These are phyloP conservation scores for Scaptomyza cyrtandrae DNA, from an alignment of 2,888 invertebrate genomes.

Conservation along the genomic window DNA sequence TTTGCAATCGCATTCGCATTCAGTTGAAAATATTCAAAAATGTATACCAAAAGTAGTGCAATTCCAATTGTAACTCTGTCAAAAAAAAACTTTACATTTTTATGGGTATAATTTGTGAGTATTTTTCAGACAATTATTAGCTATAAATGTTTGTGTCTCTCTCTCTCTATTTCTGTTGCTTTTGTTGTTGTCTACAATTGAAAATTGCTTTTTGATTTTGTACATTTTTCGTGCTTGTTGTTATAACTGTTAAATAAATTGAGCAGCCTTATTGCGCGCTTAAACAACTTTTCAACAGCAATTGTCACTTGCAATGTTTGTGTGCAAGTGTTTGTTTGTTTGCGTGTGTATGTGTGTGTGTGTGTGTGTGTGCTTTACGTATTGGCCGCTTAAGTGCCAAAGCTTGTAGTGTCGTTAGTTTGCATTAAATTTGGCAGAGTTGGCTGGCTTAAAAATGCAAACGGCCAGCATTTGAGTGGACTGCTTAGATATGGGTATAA, in stretches of 20 bases:
- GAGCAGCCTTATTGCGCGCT: conserved; percentile 32
- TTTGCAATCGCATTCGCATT: conserved; percentile 54
- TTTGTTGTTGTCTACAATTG: conserved; percentile 35
- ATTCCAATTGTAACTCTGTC: conserved; percentile 12
- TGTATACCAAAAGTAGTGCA: conserved; percentile 36
- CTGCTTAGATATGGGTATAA: conserved; percentile 5
- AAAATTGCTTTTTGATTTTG: conserved; percentile 49
- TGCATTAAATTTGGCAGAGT: conserved; percentile 28
- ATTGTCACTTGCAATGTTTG: conserved; percentile 12
- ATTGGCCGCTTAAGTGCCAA: conserved; percentile 49
- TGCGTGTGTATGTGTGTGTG: conserved; percentile 1
- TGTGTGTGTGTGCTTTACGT: conserved; percentile 5
- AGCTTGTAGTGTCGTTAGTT: conserved; percentile 47
- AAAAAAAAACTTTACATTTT: conserved; percentile 1
- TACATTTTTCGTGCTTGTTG: conserved; percentile 16
- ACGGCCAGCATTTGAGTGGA: conserved; percentile 5
- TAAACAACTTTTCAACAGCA: conserved; percentile 40
- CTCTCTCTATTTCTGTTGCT: conserved; percentile 8
- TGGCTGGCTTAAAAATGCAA: conserved; percentile 24
- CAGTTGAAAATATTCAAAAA: conserved; percentile 51
- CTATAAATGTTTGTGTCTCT: conserved; percentile 26
- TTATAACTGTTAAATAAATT: conserved; percentile 17
- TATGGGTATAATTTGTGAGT: not conserved
- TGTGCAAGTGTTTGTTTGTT: conserved; percentile 4
- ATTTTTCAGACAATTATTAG: conserved; percentile 25